Conservation (phyloP, 2,797 vertebrate genomes). For the Bothrops alternatus region DNA sequence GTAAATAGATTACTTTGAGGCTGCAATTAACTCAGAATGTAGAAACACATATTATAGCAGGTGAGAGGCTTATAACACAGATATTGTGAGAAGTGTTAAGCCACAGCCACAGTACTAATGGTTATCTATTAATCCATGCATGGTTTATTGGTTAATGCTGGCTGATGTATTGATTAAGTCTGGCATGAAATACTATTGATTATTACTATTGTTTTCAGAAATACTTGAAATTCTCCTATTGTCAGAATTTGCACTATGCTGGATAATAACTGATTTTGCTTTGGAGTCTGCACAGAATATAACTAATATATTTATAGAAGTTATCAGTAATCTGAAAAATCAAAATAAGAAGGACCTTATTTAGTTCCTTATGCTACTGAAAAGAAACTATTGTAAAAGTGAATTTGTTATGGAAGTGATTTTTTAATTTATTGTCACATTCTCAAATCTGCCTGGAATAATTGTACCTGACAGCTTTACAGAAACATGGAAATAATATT, state of each 20-base stretch:
- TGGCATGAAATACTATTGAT: background rate
- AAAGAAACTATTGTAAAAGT: slow-evolving; percentile 19
- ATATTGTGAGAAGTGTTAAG: too few species aligned
- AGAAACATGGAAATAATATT: slow-evolving; percentile 25
- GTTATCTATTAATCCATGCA: too few species aligned
- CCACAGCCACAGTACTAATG: too few species aligned
- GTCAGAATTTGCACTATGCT: background rate
- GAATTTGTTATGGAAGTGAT: slow-evolving; percentile 1
- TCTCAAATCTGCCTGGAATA: slow-evolving; percentile 5
- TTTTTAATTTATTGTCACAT: slow-evolving; percentile 16
- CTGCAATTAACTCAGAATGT: too few species aligned
- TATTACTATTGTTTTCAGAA: background rate
- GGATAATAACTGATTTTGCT: background rate
- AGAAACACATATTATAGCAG: too few species aligned
- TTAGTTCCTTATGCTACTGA: slow-evolving; percentile 28
- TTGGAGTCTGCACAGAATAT: background rate
- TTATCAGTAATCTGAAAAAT: background rate
- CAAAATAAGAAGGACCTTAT: slow-evolving; percentile 27
- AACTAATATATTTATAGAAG: background rate
- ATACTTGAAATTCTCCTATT: background rate
- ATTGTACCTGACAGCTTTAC: slow-evolving; percentile 5
- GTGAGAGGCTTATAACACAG: too few species aligned
- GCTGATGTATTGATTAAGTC: background rate
- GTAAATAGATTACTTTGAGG: too few species aligned
- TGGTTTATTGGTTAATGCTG: background rate